These are phyloP conservation scores for Ganaspis brasiliensis DNA, from an alignment of 2,888 invertebrate species.

Conservation along the genomic window DNA sequence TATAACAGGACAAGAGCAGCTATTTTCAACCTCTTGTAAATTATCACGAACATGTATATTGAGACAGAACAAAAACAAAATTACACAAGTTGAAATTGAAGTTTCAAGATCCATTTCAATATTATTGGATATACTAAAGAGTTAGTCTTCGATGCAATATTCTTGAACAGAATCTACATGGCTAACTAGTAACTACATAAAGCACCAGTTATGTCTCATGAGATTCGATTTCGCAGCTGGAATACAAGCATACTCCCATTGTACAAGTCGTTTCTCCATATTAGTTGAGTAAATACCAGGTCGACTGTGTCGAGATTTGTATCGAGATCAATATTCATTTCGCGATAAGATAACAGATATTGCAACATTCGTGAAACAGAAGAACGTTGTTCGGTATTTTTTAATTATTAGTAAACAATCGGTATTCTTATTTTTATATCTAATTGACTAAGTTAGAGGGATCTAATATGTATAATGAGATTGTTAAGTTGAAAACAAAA, in stretches of 20 bases:
- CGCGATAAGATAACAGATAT: constrained; percentile 5
- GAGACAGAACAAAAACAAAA: too few relatives aligned
- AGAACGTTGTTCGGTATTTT: neutral
- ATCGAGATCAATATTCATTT: constrained; percentile 26
- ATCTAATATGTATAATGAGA: too few relatives aligned
- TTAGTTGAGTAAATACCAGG: constrained; percentile 26
- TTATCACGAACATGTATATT: constrained; percentile 2
- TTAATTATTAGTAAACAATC: neutral
- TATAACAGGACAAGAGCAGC: neutral
- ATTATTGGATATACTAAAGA: neutral
- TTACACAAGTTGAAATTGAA: too few relatives aligned
- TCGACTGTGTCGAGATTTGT: constrained; percentile 16
- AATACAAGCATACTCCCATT: constrained; percentile 21
- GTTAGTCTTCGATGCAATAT: neutral
- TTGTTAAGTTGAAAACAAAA: too few relatives aligned
- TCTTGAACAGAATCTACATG: neutral
- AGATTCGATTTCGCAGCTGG: constrained; percentile 37
- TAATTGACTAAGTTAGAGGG: too few relatives aligned
- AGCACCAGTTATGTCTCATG: constrained; percentile 24
- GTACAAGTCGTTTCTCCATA: constrained; percentile 18
- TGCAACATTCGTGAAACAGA: constrained; percentile 20
- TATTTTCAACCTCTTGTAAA: constrained; percentile 1
- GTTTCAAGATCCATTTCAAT: too few relatives aligned
- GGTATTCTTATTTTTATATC: too few relatives aligned
- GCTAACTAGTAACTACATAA: constrained; percentile 5